Percentiles rank a stretch among this genome's conserved stretches.
phyloP scores from a whole-genome alignment of 2,888 invertebrate genomes.

The Sarcophaga rosellei region DNA sequence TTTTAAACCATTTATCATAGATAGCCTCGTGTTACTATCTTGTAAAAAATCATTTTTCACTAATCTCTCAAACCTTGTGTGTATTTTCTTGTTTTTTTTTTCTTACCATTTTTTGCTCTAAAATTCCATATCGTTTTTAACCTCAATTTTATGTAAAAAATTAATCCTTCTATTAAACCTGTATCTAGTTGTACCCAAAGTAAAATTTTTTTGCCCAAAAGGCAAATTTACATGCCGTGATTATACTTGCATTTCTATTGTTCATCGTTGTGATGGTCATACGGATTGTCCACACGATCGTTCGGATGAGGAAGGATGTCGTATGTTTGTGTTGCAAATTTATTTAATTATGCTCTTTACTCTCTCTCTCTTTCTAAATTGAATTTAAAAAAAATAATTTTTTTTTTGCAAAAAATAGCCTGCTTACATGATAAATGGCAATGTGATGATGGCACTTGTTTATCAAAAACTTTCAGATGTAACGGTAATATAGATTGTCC shows the following conservation, averaged over 20 bases:
- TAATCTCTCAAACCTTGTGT: conserved; percentile 8
- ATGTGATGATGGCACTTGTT: conserved; percentile 88
- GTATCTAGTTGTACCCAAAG: conserved; percentile 76
- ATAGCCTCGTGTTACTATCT: neutral
- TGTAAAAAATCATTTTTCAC: neutral
- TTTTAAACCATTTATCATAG: neutral
- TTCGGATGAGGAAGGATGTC: conserved; percentile 85
- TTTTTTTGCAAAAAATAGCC: conserved; percentile 80
- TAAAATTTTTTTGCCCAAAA: conserved; percentile 80
- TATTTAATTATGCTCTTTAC: conserved; percentile 47
- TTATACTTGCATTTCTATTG: conserved; percentile 87
- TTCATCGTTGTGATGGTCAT: conserved; percentile 87
- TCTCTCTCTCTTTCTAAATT: too few species aligned
- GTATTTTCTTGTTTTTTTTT: conserved; percentile 44
- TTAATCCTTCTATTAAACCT: neutral
- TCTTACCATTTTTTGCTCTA: conserved; percentile 10
- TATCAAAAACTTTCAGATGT: conserved; percentile 84
- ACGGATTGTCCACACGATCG: conserved; percentile 87
- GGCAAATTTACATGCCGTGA: conserved; percentile 88
- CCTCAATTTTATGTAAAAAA: conserved; percentile 6
- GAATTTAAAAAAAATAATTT: conserved; percentile 12
- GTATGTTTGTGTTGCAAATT: conserved; percentile 82
- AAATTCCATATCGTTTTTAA: conserved; percentile 29
- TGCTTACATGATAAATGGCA: conserved; percentile 87
- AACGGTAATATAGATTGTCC: conserved; percentile 87